Evolutionary conservation across 2,797 vertebrate species (phyloP).

Genomic region (Pseudochirops cupreus): DNA sequence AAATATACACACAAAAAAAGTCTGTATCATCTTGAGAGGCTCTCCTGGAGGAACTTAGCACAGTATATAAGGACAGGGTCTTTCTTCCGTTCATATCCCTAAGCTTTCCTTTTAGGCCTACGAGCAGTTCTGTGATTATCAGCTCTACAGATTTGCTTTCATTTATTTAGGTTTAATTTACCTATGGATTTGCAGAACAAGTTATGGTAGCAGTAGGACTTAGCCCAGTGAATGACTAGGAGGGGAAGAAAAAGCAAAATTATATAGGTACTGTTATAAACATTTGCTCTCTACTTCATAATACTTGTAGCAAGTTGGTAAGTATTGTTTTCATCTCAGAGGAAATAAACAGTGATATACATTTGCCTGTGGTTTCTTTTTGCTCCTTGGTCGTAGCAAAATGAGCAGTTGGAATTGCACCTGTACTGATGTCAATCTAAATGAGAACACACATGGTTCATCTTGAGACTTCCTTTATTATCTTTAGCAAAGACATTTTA

Average conservation of each 20-base stretch:
- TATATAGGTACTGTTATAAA: constrained; percentile 62
- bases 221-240: constrained; percentile 52
- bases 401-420: constrained; percentile 70
- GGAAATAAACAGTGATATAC: constrained; percentile 71
- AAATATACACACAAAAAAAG: constrained; percentile 37
- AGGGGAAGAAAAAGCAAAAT: constrained; percentile 45
- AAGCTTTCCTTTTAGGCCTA: constrained; percentile 20
- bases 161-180: constrained; percentile 21
- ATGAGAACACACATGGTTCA: constrained; percentile 48
- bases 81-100: constrained; percentile 43
- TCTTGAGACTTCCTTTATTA: constrained; percentile 64
- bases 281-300: constrained; percentile 55
- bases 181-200: constrained; percentile 25
- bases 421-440: constrained; percentile 79
- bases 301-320: constrained; percentile 69
- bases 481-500: constrained; percentile 58
- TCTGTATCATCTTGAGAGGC: constrained; percentile 20
- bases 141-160: neutral
- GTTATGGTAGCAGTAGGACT: constrained; percentile 51
- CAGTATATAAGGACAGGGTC: neutral
- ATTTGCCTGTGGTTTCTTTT: constrained; percentile 79
- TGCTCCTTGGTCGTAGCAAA: constrained; percentile 72
- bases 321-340: constrained; percentile 69
- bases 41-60: constrained; percentile 30
- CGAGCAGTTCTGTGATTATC: neutral